These are phyloP conservation scores for Siniperca scherzeri DNA, from an alignment of 2,797 vertebrate species.

Conservation along the genomic window DNA sequence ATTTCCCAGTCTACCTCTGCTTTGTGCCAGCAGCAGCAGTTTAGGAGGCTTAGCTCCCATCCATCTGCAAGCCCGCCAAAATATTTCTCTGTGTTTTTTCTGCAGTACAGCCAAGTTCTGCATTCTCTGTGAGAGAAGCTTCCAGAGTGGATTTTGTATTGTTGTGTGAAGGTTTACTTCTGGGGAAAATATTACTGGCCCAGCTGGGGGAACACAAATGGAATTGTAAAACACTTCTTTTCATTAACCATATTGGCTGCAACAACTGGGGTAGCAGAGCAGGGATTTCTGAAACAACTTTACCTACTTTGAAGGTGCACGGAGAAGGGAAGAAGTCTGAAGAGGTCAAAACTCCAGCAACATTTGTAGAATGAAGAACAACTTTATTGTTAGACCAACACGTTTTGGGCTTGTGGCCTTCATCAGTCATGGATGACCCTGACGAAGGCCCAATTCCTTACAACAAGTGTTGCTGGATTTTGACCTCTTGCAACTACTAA, in stretches of 20 bases:
- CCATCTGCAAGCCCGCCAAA: constrained; percentile 52
- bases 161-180: constrained; percentile 56
- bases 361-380: not conserved
- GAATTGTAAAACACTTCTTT: constrained; percentile 38
- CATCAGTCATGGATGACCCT: not conserved
- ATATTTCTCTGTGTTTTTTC: constrained; percentile 44
- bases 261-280: constrained; percentile 9
- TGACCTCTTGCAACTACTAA: constrained; percentile 1
- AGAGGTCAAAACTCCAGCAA: not conserved
- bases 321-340: not conserved
- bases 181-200: constrained; percentile 29
- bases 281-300: not conserved
- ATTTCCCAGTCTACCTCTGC: constrained; percentile 58
- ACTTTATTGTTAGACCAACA: not conserved
- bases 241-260: constrained; percentile 24
- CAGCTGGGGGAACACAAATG: constrained; percentile 51
- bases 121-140: constrained; percentile 19
- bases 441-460: not conserved
- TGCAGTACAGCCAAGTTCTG: constrained; percentile 59
- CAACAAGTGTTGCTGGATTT: not conserved
- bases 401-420: not conserved
- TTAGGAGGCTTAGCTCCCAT: constrained; percentile 65
- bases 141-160: constrained; percentile 49
- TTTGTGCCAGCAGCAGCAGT: constrained; percentile 59
- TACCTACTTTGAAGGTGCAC: not conserved